Base-by-base conservation (phyloP, 2,888 invertebrate genomes). In the Chrysodeixis includens region DNA sequence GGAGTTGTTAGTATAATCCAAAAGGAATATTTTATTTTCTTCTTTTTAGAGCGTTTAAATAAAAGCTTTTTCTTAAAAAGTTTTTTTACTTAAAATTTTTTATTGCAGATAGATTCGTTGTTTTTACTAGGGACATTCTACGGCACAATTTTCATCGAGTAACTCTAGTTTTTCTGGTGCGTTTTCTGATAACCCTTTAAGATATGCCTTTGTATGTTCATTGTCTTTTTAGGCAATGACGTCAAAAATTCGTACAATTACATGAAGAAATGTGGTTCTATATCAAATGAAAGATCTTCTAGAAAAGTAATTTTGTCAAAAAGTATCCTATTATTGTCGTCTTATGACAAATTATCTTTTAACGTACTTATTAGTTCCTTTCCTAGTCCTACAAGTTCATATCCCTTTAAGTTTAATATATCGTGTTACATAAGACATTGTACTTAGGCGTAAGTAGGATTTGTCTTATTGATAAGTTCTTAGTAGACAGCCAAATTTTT, bases 321-420 rank as follows among this genome's bases (percentile, higher is more conserved):
- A n/a, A n/a, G n/a, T 65, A 91, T 83, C 18, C 68, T 57, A 70
- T 85, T 83, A 70, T 86, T 86, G 78, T 89, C 90, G 30, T 86
- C 86, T 16, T 72, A 30, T 16, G 83, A 71, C 60, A 92, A 78
- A 64, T 83, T 85, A 30, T 88, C 86, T n/a, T 91, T 87, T 65
- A 88, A 90, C 35, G 69, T 73, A 26, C 73, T 75, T 16, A 91
- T 59, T 35, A 91, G 49, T 30, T 82, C 71, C 87, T 88, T n/a
- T n/a, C n/a, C n/a, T n/a, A n/a, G n/a, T n/a, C n/a, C n/a, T n/a
- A n/a, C 89, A 35, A 89, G 64, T 14, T 85, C 78, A n/a, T n/a
- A n/a, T 40, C n/a, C 76, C 18, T 81, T 60, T 35, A 71, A 8
- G n/a, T n/a, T n/a, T n/a, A n/a, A 20, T 86, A 76, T 20, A 84